phyloP scores from a whole-genome alignment of 1,140 invertebrate genomes.

The Caenorhabditis elegans region DNA sequence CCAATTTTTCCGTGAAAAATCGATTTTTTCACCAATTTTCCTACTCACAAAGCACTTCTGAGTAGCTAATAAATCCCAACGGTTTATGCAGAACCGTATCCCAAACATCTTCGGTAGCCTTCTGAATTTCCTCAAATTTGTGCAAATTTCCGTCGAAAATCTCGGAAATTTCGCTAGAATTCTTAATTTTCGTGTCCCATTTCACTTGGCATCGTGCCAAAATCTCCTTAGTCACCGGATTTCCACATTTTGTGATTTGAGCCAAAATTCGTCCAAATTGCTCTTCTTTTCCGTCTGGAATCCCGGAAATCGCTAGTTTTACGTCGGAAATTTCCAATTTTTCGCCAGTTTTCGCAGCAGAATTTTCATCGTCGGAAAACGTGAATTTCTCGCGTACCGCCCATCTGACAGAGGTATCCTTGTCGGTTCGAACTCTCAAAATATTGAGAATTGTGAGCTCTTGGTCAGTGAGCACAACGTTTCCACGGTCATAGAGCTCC shows the following conservation, averaged over 20 bases:
- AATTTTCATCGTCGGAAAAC: neutral
- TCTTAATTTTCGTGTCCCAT: slow-evolving; percentile 68
- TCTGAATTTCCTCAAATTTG: slow-evolving; percentile 68
- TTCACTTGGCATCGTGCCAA: slow-evolving; percentile 76
- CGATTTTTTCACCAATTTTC: neutral
- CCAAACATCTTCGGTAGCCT: neutral
- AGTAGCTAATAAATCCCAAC: neutral
- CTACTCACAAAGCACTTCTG: neutral
- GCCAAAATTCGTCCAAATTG: slow-evolving; percentile 83
- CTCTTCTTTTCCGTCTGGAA: slow-evolving; percentile 74
- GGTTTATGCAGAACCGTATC: neutral
- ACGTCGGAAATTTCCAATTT: neutral
- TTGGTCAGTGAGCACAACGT: slow-evolving; percentile 89
- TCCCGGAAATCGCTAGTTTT: slow-evolving; percentile 39
- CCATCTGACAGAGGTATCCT: slow-evolving; percentile 85
- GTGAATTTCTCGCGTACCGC: slow-evolving; percentile 88
- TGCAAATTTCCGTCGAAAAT: neutral
- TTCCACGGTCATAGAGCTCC: slow-evolving; percentile 79
- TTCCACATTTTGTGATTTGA: slow-evolving; percentile 80
- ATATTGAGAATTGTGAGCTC: slow-evolving; percentile 90
- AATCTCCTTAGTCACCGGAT: slow-evolving; percentile 85
- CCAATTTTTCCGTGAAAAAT: neutral
- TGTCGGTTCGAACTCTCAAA: slow-evolving; percentile 83
- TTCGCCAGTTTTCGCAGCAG: neutral
- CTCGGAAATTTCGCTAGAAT: neutral